A percentile compares a stretch with the other conserved stretches of the same genome.
Conservation (phyloP, 2,113 vertebrate species). For the Neotoma lepida region DNA sequence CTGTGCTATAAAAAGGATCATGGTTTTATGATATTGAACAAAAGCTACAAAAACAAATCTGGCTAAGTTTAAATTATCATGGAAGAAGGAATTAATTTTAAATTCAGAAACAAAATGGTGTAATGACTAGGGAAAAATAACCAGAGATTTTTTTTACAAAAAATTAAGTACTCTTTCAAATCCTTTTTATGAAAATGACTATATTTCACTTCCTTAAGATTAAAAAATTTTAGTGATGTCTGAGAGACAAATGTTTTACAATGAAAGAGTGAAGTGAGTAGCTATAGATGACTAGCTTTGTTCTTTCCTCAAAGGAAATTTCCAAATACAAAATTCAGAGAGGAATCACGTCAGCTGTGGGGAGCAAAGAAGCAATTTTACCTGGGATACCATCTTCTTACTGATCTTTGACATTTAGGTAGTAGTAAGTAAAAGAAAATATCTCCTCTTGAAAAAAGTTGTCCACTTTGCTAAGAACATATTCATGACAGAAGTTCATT, state of each 20-base stretch:
- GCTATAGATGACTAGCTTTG: background rate
- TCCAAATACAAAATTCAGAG: background rate
- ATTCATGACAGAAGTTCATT: background rate
- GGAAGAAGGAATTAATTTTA: background rate
- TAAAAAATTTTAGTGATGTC: background rate
- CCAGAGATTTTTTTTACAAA: background rate
- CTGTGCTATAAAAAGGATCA: background rate
- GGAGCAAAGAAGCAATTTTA: accelerated
- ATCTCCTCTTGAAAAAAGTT: background rate
- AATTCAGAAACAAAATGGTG: slow-evolving; percentile 8
- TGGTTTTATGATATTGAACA: background rate
- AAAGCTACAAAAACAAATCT: background rate
- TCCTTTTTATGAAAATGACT: background rate
- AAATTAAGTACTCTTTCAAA: background rate
- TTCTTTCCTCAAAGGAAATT: background rate
- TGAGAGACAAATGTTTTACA: background rate
- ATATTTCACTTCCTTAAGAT: background rate
- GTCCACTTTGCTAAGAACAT: background rate
- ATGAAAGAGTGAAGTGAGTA: background rate
- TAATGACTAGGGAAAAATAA: background rate
- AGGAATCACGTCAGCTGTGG: background rate
- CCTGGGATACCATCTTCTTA: background rate
- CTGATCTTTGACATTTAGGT: background rate
- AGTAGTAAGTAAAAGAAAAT: background rate
- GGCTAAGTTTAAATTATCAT: background rate